Evolutionary conservation across 92 coral and sea anemone species (phyloP), one percentile per base, ranked within the genome.

Genomic region (Zoanthus sansibaricus): DNA sequence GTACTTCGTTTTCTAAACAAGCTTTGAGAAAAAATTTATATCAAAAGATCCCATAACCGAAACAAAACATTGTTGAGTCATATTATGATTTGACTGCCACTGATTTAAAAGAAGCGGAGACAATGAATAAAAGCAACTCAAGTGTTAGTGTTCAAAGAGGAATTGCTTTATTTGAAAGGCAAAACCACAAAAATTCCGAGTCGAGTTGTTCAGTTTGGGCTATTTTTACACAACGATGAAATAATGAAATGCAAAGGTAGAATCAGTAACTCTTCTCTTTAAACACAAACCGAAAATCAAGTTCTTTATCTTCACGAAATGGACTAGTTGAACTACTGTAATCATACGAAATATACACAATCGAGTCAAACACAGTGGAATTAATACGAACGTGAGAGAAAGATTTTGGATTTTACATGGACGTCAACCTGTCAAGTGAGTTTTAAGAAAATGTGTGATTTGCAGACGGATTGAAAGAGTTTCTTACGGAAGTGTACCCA

Each of bases 391-490:
- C 7, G 45, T 86, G 17, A 76, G 91, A 70, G 92, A 92, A 83
- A 92, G 94, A 47, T 92, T 71, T 71, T 89, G 92, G 92, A 58
- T n/a, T 89, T 33, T 89, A 21, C 92, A 79, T 21, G 91, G 94
- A 42, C 84, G 92, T 45, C 88, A 89, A 49, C 62, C 71, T 44
- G 84, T 91, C 4, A 92, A 89, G 87, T 51, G 42, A 9, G 55
- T 92, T 42, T 25, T 92, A 17, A 77, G 79, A 33, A 87, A 86
- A 52, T 91, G 94, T 61, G 90, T 88, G 86, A 83, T 51, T 69
- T 91, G 89, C 48, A 87, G 79, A 45, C 86, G 84, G 71, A 78
- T 86, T 31, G 90, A 88, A 88, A 88, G 90, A 20, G 49, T 20
- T 18, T 77, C 87, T 13, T 88, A 78, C 84, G 82, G 68, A 66